Conservation (phyloP, 2,113 vertebrate species). For the Poeciliopsis prolifica region DNA sequence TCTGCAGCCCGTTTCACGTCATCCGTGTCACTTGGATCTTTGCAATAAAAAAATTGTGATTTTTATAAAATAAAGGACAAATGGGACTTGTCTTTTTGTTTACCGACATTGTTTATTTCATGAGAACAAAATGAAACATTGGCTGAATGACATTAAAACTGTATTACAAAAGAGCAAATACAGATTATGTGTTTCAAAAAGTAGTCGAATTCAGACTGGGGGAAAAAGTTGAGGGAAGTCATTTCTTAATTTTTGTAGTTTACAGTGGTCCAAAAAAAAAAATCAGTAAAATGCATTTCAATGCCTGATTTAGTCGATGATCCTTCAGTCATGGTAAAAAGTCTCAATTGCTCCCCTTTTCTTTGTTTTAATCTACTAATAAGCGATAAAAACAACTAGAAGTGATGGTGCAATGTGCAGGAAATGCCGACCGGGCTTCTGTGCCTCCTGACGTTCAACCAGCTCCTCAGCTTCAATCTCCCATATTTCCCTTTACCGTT, state of each 20-base stretch:
- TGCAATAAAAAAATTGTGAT: constrained; percentile 53
- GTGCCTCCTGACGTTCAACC: constrained; percentile 22
- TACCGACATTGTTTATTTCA: constrained; percentile 70
- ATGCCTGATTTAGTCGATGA: constrained; percentile 27
- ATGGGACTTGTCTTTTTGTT: constrained; percentile 4
- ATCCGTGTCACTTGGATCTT: constrained; percentile 62
- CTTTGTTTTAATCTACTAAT: constrained; percentile 35
- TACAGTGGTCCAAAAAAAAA: constrained; percentile 52
- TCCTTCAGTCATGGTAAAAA: constrained; percentile 43
- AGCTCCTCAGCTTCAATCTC: constrained; percentile 2
- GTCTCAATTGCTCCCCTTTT: constrained; percentile 32
- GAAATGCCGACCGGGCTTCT: constrained; percentile 54
- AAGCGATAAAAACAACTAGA: constrained; percentile 68
- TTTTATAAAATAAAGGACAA: constrained; percentile 50
- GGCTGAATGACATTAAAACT: constrained; percentile 69
- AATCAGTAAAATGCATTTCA: constrained; percentile 42
- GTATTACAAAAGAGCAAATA: constrained; percentile 69
- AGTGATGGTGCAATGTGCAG: constrained; percentile 77
- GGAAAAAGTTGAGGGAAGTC: constrained; percentile 37
- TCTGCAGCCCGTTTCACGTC: constrained; percentile 56
- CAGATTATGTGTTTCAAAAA: constrained; percentile 55
- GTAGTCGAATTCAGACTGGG: constrained; percentile 28
- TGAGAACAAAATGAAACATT: constrained; percentile 59
- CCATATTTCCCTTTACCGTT: constrained; percentile 32
- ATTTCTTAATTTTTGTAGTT: background rate